A percentile compares a stretch with the other conserved stretches of the same genome.
Evolutionary conservation across 2,113 vertebrate genomes (phyloP).

Genomic region (Mobula birostris): DNA sequence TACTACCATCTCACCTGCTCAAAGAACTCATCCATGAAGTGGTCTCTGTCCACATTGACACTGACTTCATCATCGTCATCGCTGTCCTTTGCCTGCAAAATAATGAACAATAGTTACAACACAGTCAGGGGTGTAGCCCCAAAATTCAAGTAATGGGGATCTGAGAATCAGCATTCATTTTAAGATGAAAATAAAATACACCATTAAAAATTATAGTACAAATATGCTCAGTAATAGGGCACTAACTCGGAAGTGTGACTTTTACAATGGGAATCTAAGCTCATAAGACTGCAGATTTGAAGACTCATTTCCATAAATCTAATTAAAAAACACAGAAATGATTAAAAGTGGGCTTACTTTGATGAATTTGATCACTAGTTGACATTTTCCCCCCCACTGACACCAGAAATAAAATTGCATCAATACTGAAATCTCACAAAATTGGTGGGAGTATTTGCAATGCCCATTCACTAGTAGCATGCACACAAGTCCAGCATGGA

Average conservation of each 20-base stretch:
- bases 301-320: background rate
- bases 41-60: constrained; percentile 66
- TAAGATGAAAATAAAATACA: too few species aligned
- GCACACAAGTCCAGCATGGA: too few species aligned
- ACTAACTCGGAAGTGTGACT: too few species aligned
- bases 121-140: background rate
- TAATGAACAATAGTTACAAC: background rate
- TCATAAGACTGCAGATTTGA: background rate
- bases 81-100: constrained; percentile 65
- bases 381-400: background rate
- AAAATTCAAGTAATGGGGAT: too few species aligned
- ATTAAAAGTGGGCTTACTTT: background rate
- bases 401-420: background rate
- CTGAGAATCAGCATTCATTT: too few species aligned
- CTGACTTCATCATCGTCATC: constrained; percentile 71
- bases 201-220: background rate
- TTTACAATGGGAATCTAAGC: background rate
- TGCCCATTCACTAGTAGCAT: too few species aligned
- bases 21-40: constrained; percentile 76
- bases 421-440: too few species aligned
- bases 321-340: background rate
- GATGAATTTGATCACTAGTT: background rate
- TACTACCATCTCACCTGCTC: constrained; percentile 62
- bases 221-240: background rate
- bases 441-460: too few species aligned